Percentiles rank a stretch among this genome's conserved stretches.
Evolutionary conservation across 2,113 vertebrate genomes (phyloP).

Genomic region (Neodon shergylaensis): DNA sequence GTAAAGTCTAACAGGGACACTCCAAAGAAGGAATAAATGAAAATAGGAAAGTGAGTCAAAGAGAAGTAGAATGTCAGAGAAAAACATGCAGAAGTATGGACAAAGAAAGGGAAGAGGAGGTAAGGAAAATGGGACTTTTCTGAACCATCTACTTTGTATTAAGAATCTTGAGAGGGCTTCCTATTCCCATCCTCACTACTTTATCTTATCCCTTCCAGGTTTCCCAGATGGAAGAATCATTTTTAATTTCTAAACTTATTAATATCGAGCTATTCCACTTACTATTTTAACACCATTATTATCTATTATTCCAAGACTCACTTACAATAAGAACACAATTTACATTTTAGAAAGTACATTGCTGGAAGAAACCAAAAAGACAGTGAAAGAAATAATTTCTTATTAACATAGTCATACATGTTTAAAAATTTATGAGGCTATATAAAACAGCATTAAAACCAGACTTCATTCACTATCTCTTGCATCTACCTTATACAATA

Average conservation of each 20-base stretch:
- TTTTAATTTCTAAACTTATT: background rate
- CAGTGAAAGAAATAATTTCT: slow-evolving; percentile 17
- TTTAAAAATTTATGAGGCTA: background rate
- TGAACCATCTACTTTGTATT: slow-evolving; percentile 3
- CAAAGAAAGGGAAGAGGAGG: background rate
- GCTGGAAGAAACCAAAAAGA: slow-evolving; percentile 47
- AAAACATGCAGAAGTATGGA: background rate
- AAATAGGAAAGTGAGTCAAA: background rate
- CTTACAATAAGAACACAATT: background rate
- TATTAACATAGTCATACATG: slow-evolving; percentile 20
- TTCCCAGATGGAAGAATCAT: background rate
- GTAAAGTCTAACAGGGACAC: background rate
- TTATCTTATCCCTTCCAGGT: slow-evolving; percentile 1
- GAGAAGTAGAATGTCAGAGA: background rate
- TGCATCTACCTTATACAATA: slow-evolving; percentile 49
- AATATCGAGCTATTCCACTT: background rate
- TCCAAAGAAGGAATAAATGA: slow-evolving; percentile 10
- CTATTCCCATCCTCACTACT: background rate
- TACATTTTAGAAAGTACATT: background rate
- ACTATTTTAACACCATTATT: slow-evolving; percentile 15
- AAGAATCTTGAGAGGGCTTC: background rate
- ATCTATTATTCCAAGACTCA: background rate
- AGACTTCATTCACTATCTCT: slow-evolving; percentile 24
- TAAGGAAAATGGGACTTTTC: background rate
- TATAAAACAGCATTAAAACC: slow-evolving; percentile 7